Conservation (phyloP, 1,140 invertebrate species). For the Anadara kagoshimensis region DNA sequence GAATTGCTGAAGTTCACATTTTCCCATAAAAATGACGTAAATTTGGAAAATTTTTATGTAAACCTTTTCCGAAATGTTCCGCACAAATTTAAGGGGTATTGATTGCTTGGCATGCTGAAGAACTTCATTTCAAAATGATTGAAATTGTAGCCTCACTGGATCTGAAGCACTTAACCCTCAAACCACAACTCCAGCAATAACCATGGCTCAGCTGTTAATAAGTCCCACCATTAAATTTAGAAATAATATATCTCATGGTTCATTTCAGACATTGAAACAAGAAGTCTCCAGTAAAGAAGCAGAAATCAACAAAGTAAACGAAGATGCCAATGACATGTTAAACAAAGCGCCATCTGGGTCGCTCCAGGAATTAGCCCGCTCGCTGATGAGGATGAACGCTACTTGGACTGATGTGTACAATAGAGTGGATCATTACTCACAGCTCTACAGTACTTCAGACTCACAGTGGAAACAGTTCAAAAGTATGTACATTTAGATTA, state of each 20-base stretch:
- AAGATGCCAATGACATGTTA: conserved; percentile 62
- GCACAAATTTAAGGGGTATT: too few species aligned
- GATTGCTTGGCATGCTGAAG: too few species aligned
- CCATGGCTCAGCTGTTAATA: not conserved
- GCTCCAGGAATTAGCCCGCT: conserved; percentile 64
- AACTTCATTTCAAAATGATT: too few species aligned
- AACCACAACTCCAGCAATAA: not conserved
- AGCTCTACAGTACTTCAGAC: conserved; percentile 53
- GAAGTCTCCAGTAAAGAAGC: conserved; percentile 59
- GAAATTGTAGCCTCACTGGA: too few species aligned
- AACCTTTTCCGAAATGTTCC: too few species aligned
- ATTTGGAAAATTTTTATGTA: too few species aligned
- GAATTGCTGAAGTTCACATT: too few species aligned
- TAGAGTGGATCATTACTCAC: conserved; percentile 59
- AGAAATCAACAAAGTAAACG: conserved; percentile 57
- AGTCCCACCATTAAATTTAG: too few species aligned
- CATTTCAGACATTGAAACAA: conserved; percentile 60
- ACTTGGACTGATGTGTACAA: conserved; percentile 63
- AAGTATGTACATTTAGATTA: conserved; percentile 35
- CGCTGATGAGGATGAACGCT: conserved; percentile 63
- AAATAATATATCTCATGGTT: not conserved
- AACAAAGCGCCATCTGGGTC: conserved; percentile 56
- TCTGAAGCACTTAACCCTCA: too few species aligned
- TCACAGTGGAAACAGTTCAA: conserved; percentile 63
- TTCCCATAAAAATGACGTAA: too few species aligned